Conservation (phyloP, 2,888 invertebrate species). For the Empis stercorea region DNA sequence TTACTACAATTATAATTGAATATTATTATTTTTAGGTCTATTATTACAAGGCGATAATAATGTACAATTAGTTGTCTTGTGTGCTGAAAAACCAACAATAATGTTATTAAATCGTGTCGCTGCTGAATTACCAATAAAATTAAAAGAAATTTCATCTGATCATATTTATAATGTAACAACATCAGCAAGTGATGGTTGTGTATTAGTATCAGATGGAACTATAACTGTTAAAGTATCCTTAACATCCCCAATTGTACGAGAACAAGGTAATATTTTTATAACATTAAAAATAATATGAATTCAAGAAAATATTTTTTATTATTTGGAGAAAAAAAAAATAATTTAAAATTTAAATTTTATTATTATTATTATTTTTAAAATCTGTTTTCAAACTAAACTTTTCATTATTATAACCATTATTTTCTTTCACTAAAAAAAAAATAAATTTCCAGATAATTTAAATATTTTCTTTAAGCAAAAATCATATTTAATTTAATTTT, state of each 20-base stretch:
- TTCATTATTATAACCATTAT: too few species aligned
- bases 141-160: conserved; percentile 58
- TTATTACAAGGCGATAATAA: conserved; percentile 78
- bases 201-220: conserved; percentile 65
- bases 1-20: background rate
- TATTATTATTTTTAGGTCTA: conserved; percentile 46
- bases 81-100: conserved; percentile 85
- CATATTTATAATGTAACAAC: conserved; percentile 73
- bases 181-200: conserved; percentile 71
- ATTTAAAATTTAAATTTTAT: background rate
- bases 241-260: conserved; percentile 87
- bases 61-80: conserved; percentile 87
- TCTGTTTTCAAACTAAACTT: too few species aligned
- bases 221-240: conserved; percentile 77
- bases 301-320: background rate
- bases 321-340: background rate
- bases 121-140: conserved; percentile 66
- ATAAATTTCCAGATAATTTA: background rate
- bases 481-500: conserved; percentile 4
- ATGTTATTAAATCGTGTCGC: conserved; percentile 78
- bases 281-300: background rate
- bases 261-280: conserved; percentile 43
- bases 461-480: background rate
- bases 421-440: too few species aligned
- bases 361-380: too few species aligned